phyloP scores from a whole-genome alignment of 1,140 invertebrate species.

The Helicoverpa zea region DNA sequence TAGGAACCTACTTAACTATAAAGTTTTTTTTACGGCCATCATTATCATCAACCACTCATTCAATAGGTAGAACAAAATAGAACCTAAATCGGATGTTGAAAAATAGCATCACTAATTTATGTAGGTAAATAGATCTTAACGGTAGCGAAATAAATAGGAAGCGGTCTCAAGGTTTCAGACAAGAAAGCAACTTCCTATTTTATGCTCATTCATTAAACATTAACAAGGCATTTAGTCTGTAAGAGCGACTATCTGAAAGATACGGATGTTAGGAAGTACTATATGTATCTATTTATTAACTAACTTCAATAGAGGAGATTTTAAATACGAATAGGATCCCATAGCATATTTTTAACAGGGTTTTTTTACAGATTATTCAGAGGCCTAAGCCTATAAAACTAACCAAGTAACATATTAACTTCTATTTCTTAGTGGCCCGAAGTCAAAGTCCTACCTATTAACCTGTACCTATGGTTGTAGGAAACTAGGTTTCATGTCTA shows the following conservation, averaged over 20 bases:
- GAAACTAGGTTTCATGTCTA: neutral
- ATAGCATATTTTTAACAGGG: no score
- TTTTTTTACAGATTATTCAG: no score
- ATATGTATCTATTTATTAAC: neutral
- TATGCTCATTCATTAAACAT: neutral
- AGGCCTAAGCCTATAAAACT: no score
- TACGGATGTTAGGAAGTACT: neutral
- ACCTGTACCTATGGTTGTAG: neutral
- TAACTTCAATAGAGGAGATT: neutral
- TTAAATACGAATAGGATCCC: no score
- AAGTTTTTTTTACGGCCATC: no score
- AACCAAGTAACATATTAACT: no score
- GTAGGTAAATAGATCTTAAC: neutral
- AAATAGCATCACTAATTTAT: neutral
- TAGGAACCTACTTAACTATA: no score
- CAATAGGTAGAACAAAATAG: no score
- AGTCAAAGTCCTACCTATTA: no score
- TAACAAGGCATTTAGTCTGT: neutral
- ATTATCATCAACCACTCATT: no score
- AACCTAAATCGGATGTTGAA: neutral
- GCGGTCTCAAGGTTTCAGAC: constrained; percentile 34
- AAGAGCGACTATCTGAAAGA: constrained; percentile 1
- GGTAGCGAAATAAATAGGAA: constrained; percentile 13
- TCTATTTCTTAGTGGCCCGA: no score
- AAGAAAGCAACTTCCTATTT: constrained; percentile 33